Conservation (phyloP, 2,888 invertebrate genomes). For the Oxycera nigricornis region DNA sequence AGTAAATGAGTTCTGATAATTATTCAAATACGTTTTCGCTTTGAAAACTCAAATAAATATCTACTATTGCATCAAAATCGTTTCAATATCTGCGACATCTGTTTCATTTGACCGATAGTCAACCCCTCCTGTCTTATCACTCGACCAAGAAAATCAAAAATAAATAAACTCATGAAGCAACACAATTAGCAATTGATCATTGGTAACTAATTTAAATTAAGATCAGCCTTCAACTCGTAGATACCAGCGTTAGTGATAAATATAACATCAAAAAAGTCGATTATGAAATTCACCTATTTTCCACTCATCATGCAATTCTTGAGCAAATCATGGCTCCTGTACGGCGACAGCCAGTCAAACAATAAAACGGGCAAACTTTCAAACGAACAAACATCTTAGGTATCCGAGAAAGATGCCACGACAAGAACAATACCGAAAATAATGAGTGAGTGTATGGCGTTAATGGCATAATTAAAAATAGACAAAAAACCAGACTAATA, state of each 20-base stretch:
- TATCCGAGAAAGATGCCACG: background rate
- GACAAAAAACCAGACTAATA: background rate
- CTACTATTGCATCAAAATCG: no score
- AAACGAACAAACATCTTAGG: no score
- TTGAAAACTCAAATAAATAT: no score
- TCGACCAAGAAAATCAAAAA: no score
- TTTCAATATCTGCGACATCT: no score
- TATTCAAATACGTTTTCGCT: no score
- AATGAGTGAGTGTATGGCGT: background rate
- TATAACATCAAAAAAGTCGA: background rate
- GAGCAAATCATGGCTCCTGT: background rate
- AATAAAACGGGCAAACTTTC: no score
- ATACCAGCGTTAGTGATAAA: background rate
- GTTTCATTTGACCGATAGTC: no score
- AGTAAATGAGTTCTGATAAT: no score
- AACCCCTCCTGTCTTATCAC: no score
- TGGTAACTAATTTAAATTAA: background rate
- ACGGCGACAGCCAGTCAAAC: no score
- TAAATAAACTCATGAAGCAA: no score
- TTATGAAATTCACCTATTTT: background rate
- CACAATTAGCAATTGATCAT: background rate
- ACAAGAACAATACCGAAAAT: background rate
- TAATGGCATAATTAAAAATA: slow-evolving; percentile 10
- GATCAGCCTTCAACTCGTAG: background rate
- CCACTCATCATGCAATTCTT: background rate